A percentile compares a stretch with the other conserved stretches of the same genome.
Conservation (phyloP, 2,113 vertebrate species). For the Hemiprocne comata region DNA sequence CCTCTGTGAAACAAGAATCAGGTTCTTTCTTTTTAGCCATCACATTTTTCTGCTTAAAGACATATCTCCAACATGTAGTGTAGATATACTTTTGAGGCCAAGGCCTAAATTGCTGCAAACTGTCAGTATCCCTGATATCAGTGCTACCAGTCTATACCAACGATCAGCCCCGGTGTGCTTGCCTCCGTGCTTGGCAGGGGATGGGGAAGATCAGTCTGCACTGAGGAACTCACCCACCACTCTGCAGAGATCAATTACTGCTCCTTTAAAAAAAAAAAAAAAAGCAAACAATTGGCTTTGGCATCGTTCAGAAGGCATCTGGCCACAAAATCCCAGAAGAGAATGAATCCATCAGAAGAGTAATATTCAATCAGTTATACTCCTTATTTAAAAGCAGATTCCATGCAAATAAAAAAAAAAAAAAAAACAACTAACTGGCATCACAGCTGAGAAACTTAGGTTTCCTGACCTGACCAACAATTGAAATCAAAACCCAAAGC, state of each 20-base stretch:
- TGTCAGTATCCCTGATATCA: not conserved
- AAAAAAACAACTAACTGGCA: not conserved
- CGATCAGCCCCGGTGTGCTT: not conserved
- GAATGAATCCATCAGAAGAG: not conserved
- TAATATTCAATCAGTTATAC: not conserved
- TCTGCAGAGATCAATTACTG: not conserved
- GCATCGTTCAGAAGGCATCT: not conserved
- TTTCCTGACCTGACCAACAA: conserved; percentile 12
- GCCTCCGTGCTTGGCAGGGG: not conserved
- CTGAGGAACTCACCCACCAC: not conserved
- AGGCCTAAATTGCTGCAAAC: not conserved
- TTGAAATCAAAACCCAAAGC: conserved; percentile 34
- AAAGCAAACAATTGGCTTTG: not conserved
- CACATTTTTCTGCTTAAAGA: not conserved
- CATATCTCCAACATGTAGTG: not conserved
- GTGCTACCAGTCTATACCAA: not conserved
- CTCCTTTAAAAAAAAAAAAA: not conserved
- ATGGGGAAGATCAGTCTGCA: not conserved
- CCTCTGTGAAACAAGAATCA: not conserved
- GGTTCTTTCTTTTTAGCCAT: not conserved
- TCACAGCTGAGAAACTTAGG: not conserved
- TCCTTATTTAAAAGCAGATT: not conserved
- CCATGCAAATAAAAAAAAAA: not conserved
- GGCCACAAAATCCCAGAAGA: not conserved
- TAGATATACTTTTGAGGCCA: not conserved